A percentile compares a stretch with the other conserved stretches of the same genome.
phyloP scores from a whole-genome alignment of 2,888 invertebrate species.

The Pachliopta kotzebuea region DNA sequence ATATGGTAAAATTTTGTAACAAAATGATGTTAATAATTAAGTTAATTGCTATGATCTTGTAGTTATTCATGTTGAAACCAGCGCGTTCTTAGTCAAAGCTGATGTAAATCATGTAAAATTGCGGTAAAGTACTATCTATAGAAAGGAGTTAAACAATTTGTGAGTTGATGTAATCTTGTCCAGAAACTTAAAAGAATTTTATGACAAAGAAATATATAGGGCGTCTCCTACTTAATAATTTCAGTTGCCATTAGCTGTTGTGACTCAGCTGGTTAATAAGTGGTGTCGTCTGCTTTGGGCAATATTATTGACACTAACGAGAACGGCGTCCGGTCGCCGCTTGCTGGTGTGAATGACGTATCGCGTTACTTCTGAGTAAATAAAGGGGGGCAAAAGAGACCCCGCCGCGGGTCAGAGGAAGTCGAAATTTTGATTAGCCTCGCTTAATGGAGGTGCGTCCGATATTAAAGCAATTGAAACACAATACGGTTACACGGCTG shows the following conservation, averaged over 20 bases:
- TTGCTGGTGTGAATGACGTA: slow-evolving; percentile 60
- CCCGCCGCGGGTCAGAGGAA: slow-evolving; percentile 53
- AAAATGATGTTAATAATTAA: too few species aligned
- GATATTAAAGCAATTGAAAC: slow-evolving; percentile 16
- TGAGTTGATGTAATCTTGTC: background rate
- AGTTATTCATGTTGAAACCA: too few species aligned
- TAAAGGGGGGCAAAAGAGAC: slow-evolving; percentile 66
- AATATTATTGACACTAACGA: slow-evolving; percentile 74
- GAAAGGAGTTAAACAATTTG: too few species aligned
- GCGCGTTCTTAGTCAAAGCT: too few species aligned
- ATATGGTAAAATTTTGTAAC: too few species aligned
- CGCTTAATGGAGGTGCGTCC: slow-evolving; percentile 22
- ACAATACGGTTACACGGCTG: slow-evolving; percentile 9
- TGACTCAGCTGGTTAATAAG: slow-evolving; percentile 70
- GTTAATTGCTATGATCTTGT: too few species aligned
- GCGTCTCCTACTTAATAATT: background rate
- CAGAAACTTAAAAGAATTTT: background rate
- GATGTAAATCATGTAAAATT: too few species aligned
- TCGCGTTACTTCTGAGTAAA: slow-evolving; percentile 71
- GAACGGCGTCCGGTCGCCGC: slow-evolving; percentile 66
- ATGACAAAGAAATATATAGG: background rate
- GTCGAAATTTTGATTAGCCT: slow-evolving; percentile 39
- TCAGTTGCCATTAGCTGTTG: slow-evolving; percentile 38
- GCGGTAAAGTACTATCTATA: too few species aligned
- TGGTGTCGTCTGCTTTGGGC: slow-evolving; percentile 59